Evolutionary conservation across 2,888 invertebrate genomes (phyloP).

Genomic region (Neria commutata): DNA sequence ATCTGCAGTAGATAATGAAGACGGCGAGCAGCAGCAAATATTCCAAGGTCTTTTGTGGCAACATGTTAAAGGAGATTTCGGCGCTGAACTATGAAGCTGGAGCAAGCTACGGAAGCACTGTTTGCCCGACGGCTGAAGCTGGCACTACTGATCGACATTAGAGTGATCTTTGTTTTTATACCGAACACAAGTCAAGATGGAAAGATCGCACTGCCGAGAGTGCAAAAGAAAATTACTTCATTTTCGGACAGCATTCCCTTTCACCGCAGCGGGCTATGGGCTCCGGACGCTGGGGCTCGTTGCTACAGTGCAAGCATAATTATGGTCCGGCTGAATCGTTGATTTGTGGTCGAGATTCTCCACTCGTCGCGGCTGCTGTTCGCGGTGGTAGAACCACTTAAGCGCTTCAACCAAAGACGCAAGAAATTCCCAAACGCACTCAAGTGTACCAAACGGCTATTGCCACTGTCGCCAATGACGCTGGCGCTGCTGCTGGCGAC

Average conservation of each 20-base stretch:
- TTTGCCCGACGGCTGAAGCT: conserved; percentile 4
- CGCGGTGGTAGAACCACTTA: conserved; percentile 3
- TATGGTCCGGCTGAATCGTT: conserved; percentile 28
- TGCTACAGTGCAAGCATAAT: conserved; percentile 31
- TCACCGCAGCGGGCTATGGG: conserved; percentile 37
- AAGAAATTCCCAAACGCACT: conserved; percentile 42
- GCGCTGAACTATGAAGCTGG: conserved; percentile 10
- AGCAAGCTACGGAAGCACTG: conserved; percentile 30
- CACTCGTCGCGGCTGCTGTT: neutral
- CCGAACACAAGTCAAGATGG: conserved; percentile 8
- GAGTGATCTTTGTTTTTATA: conserved; percentile 45
- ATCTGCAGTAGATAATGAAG: conserved; percentile 43
- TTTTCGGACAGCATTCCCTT: conserved; percentile 31
- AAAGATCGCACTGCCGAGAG: too few relatives aligned
- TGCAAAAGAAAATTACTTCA: neutral
- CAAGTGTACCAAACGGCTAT: conserved; percentile 35
- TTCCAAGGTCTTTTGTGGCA: conserved; percentile 43
- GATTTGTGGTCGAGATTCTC: conserved; percentile 54
- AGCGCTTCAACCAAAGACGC: neutral
- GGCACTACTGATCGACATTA: conserved; percentile 28
- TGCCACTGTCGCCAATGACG: conserved; percentile 44
- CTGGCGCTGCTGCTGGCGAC: neutral
- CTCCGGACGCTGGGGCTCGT: too few relatives aligned
- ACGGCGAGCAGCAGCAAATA: conserved; percentile 44
- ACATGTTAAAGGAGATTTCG: conserved; percentile 31